Evolutionary conservation across 2,888 invertebrate species (phyloP).

Genomic region (Phaedon cochleariae): DNA sequence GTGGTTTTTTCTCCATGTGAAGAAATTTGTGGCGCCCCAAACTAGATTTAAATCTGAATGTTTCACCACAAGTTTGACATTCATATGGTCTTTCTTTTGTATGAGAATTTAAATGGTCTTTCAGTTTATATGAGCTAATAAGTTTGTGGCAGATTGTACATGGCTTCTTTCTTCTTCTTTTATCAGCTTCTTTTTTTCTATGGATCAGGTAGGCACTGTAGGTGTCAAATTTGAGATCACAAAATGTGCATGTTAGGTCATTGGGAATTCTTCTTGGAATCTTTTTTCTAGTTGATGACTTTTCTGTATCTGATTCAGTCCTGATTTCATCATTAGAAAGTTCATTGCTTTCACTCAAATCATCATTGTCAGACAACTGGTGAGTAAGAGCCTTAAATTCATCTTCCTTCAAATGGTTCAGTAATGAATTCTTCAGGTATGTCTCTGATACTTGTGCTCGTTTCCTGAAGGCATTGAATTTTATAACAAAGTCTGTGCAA

Average conservation of each 20-base stretch:
- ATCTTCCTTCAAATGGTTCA: not conserved
- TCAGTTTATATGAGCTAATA: conserved; percentile 34
- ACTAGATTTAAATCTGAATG: conserved; percentile 36
- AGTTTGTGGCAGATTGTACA: conserved; percentile 35
- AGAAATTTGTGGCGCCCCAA: conserved; percentile 34
- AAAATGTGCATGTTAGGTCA: conserved; percentile 32
- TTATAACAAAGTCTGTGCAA: not conserved
- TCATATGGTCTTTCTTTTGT: conserved; percentile 38
- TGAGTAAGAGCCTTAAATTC: too few relatives aligned
- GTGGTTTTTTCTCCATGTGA: conserved; percentile 37
- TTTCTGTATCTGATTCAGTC: not conserved
- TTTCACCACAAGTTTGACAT: conserved; percentile 35
- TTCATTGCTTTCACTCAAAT: not conserved
- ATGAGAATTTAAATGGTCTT: conserved; percentile 39
- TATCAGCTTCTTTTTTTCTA: conserved; percentile 37
- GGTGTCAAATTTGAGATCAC: conserved; percentile 27
- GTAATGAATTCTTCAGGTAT: not conserved
- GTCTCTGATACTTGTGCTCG: not conserved
- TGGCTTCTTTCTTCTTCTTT: conserved; percentile 32
- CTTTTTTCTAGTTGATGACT: not conserved
- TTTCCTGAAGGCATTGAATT: not conserved
- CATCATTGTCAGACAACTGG: not conserved
- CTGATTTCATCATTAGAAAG: not conserved
- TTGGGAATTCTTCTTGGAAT: not conserved
- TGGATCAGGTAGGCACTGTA: conserved; percentile 30